phyloP scores from a whole-genome alignment of 2,797 vertebrate species.

The Argyrosomus regius region DNA sequence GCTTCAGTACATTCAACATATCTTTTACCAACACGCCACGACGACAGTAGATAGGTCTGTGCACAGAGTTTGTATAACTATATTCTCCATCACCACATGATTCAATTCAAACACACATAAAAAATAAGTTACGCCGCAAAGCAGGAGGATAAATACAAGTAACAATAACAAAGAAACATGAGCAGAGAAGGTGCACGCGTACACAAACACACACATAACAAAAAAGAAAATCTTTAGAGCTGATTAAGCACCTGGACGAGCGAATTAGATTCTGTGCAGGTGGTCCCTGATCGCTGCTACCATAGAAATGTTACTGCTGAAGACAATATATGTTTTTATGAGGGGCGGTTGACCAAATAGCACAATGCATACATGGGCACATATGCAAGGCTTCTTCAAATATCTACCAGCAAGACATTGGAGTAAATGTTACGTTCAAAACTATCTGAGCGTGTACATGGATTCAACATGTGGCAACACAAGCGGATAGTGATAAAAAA shows the following conservation, averaged over 20 bases:
- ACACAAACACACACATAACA: conserved; percentile 11
- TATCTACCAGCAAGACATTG: conserved; percentile 62
- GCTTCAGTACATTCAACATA: conserved; percentile 67
- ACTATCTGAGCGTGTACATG: conserved; percentile 37
- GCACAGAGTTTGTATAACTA: conserved; percentile 34
- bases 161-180: conserved; percentile 39
- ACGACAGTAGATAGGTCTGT: conserved; percentile 44
- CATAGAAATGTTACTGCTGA: conserved; percentile 68
- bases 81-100: conserved; percentile 35
- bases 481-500: conserved; percentile 75
- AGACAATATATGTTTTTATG: conserved; percentile 66
- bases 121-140: conserved; percentile 52
- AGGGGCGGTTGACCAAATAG: conserved; percentile 70
- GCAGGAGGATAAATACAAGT: conserved; percentile 54
- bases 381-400: conserved; percentile 68
- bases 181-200: conserved; percentile 30
- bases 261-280: conserved; percentile 58
- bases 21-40: conserved; percentile 39
- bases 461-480: conserved; percentile 59
- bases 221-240: conserved; percentile 42
- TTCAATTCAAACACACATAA: conserved; percentile 38
- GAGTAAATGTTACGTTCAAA: conserved; percentile 56
- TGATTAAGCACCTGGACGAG: conserved; percentile 59
- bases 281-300: conserved; percentile 80
- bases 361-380: conserved; percentile 66